phyloP scores from a whole-genome alignment of 2,113 vertebrate species.

The Eolophus roseicapilla region DNA sequence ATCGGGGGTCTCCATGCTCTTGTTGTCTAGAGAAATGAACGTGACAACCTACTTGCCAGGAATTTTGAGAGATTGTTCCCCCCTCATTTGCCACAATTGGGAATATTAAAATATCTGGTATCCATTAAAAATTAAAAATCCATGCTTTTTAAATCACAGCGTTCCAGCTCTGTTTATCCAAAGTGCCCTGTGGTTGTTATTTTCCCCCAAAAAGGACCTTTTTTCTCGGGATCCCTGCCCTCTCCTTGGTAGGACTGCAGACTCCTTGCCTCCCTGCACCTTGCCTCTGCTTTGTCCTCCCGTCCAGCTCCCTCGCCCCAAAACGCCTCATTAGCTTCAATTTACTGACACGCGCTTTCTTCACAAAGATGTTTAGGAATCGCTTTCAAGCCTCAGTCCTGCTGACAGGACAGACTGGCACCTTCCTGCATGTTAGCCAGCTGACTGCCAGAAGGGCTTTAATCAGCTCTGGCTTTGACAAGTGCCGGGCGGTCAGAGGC shows the following conservation, averaged over 20 bases:
- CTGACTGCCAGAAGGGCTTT: not conserved
- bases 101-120: not conserved
- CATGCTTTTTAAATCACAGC: not conserved
- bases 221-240: not conserved
- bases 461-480: not conserved
- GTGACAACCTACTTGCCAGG: not conserved
- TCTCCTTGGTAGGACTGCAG: not conserved
- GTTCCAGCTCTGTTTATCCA: not conserved
- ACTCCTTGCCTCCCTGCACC: not conserved
- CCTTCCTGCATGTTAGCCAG: not conserved
- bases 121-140: not conserved
- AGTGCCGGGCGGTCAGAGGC: not conserved
- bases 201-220: not conserved
- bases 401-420: not conserved
- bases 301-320: not conserved
- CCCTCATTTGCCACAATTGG: not conserved
- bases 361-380: slow-evolving; percentile 2
- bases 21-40: not conserved
- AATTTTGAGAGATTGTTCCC: not conserved
- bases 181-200: not conserved
- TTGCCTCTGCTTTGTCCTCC: not conserved
- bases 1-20: not conserved
- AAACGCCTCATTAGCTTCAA: slow-evolving; percentile 17
- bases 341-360: not conserved
- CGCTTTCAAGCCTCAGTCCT: not conserved